phyloP scores from a whole-genome alignment of 2,888 invertebrate genomes.

The Hydraecia micacea region DNA sequence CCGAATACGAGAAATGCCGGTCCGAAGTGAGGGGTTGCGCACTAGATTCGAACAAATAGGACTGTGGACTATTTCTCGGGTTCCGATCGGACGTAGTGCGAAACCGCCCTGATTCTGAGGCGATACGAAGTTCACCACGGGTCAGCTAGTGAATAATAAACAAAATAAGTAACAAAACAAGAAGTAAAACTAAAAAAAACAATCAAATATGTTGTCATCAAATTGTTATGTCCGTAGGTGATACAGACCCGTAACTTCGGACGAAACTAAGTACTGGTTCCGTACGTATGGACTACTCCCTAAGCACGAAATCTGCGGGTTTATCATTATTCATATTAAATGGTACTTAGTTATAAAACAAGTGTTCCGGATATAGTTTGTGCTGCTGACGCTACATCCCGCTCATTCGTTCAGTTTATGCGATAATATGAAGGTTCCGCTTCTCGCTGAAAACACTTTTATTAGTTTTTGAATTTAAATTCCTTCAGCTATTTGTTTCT shows the following conservation, averaged over 20 bases:
- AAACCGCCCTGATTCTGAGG: too few species aligned
- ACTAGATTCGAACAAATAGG: too few species aligned
- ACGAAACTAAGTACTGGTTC: too few species aligned
- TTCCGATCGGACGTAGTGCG: too few species aligned
- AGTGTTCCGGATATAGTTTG: neutral
- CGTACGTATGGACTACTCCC: too few species aligned
- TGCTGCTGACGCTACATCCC: conserved; percentile 65
- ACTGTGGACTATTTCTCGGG: too few species aligned
- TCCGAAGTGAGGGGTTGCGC: too few species aligned
- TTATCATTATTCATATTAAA: neutral
- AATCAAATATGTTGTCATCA: neutral
- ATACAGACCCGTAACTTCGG: too few species aligned
- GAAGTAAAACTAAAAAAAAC: neutral
- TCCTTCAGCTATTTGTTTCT: conserved; percentile 67
- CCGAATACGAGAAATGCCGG: too few species aligned
- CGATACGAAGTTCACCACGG: too few species aligned
- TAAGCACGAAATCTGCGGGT: neutral
- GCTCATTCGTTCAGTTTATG: conserved; percentile 72
- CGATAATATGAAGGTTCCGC: conserved; percentile 74
- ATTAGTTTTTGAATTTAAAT: conserved; percentile 73
- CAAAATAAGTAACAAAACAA: neutral
- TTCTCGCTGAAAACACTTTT: conserved; percentile 69
- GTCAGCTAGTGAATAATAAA: too few species aligned
- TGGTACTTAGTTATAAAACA: neutral
- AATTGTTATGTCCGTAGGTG: neutral